Conservation (phyloP, 2,888 invertebrate species). For the Lomographa bimaculata region DNA sequence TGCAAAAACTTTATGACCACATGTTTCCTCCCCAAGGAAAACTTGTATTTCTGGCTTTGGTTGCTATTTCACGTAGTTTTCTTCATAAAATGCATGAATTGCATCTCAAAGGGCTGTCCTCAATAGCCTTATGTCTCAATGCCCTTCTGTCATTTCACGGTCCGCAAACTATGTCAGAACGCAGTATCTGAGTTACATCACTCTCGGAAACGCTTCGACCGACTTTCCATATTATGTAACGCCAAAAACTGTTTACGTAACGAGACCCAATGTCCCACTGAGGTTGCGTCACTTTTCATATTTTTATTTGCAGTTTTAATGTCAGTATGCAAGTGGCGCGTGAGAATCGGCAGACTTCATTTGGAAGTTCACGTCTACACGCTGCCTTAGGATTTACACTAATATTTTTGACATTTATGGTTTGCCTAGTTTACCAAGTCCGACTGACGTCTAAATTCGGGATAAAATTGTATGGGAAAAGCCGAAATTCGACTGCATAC, state of each 20-base stretch:
- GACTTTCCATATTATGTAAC: conserved; percentile 76
- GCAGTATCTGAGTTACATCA: conserved; percentile 55
- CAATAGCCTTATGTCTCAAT: conserved; percentile 32
- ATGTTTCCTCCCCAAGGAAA: no score
- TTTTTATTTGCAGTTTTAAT: conserved; percentile 56
- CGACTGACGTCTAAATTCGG: no score
- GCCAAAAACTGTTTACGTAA: conserved; percentile 68
- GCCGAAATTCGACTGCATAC: no score
- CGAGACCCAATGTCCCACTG: conserved; percentile 79
- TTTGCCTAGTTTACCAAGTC: no score
- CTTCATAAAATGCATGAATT: no score
- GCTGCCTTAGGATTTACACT: not conserved
- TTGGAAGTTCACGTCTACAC: conserved; percentile 16
- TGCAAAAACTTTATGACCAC: no score
- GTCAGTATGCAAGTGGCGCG: conserved; percentile 68
- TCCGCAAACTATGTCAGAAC: conserved; percentile 56
- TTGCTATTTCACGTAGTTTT: no score
- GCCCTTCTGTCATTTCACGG: conserved; percentile 45
- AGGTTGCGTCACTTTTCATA: conserved; percentile 62
- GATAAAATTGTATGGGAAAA: no score
- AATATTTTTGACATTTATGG: no score
- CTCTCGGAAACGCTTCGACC: conserved; percentile 71
- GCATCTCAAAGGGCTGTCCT: conserved; percentile 10
- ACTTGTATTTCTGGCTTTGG: no score
- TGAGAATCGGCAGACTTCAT: conserved; percentile 50